Percentiles rank a stretch among this genome's conserved stretches.
Evolutionary conservation across 2,888 invertebrate genomes (phyloP).

Genomic region (Polietes domitor): DNA sequence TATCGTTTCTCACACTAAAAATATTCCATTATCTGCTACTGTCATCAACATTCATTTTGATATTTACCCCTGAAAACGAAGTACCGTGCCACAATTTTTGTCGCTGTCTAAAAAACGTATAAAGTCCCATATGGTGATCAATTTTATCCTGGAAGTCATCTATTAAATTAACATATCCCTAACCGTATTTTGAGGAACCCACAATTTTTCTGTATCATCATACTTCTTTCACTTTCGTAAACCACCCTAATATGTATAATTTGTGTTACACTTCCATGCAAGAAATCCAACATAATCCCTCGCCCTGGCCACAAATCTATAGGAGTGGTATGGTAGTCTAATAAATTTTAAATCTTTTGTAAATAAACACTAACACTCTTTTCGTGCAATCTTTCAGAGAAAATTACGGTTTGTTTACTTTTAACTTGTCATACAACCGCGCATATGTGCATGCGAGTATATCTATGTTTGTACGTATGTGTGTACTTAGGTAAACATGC

Average conservation of each 20-base stretch:
- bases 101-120: too few species aligned
- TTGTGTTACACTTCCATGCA: constrained; percentile 15
- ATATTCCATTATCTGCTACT: too few species aligned
- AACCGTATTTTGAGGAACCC: too few species aligned
- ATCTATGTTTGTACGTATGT: neutral
- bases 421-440: constrained; percentile 32
- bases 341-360: constrained; percentile 53
- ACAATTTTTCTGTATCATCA: too few species aligned
- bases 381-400: neutral
- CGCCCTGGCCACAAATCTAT: constrained; percentile 29
- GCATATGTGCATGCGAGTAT: neutral
- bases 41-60: too few species aligned
- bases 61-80: too few species aligned
- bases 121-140: too few species aligned
- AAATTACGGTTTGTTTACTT: constrained; percentile 39
- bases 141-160: too few species aligned
- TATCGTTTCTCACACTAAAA: too few species aligned
- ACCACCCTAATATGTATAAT: constrained; percentile 21
- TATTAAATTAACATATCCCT: too few species aligned
- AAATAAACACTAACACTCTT: constrained; percentile 38
- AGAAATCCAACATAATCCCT: constrained; percentile 19
- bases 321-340: constrained; percentile 30
- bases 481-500: neutral
- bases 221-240: too few species aligned
- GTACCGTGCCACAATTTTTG: too few species aligned